Conservation (phyloP, 2,888 invertebrate genomes). For the Anaspis maculata region DNA sequence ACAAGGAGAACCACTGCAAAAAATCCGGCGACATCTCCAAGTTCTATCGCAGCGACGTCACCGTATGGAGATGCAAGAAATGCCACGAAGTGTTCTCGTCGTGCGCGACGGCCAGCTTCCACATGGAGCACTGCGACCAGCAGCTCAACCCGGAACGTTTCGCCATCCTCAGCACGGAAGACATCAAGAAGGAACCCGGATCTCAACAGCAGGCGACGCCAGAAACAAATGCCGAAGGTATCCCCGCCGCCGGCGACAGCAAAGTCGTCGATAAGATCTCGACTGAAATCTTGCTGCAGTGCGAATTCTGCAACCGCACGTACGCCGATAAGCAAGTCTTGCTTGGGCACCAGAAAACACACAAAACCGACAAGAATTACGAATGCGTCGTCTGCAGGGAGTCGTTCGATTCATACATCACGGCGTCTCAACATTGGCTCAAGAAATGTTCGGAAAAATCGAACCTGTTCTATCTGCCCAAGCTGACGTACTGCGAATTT, state of each 20-base stretch:
- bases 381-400: slow-evolving; percentile 42
- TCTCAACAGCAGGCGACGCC: slow-evolving; percentile 3
- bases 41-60: slow-evolving; percentile 41
- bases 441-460: slow-evolving; percentile 41
- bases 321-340: slow-evolving; percentile 47
- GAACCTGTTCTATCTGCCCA: slow-evolving; percentile 42
- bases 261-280: slow-evolving; percentile 33
- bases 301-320: slow-evolving; percentile 53
- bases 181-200: slow-evolving; percentile 8
- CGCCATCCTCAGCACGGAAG: background rate
- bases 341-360: slow-evolving; percentile 40
- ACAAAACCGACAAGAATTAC: slow-evolving; percentile 42
- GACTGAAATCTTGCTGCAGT: slow-evolving; percentile 47
- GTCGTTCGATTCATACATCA: slow-evolving; percentile 44
- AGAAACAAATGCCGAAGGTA: slow-evolving; percentile 8
- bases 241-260: slow-evolving; percentile 7
- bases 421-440: slow-evolving; percentile 50
- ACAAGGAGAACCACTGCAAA: slow-evolving; percentile 42
- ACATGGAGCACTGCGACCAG: slow-evolving; percentile 29
- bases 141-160: no score
- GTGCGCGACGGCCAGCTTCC: slow-evolving; percentile 29
- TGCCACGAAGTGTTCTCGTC: slow-evolving; percentile 41
- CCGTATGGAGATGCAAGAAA: slow-evolving; percentile 40
- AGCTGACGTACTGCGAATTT: slow-evolving; percentile 41
- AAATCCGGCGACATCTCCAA: slow-evolving; percentile 40